Evolutionary conservation across 1,140 invertebrate species (phyloP), one percentile per base, ranked within the genome.

Genomic region (Papilio polyxenes): DNA sequence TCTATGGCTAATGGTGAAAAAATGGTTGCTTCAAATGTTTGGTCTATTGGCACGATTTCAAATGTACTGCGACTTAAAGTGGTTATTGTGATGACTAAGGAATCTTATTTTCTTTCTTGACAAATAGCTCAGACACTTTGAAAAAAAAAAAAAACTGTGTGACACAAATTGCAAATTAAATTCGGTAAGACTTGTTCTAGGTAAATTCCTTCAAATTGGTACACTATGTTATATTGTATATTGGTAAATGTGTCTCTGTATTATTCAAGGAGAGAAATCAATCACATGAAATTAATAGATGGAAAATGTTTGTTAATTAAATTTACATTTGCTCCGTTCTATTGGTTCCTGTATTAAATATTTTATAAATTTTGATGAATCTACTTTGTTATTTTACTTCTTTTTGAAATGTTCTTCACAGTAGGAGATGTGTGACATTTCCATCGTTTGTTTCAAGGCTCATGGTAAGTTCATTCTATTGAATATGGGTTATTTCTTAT

Each of bases 401-500:
- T 11, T 77, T 15, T 79, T 53, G 51, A 79, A 79, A 37, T 59
- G 53, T 79, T 79, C 53, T 79, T 62, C 76, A 62, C 76, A 62
- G 53, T 79, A 79, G 15, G 53, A 79, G 17, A 79, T 79, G 9
- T 78, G 31, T 62, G 23, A 31, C 31, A 37, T 59, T 53, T 6
- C 37, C 23, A n/a, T 79, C 37, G 15, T 13, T 62, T 59, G 53
- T 31, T 79, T 79, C 31, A 62, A 56, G 23, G 51, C 51, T 62
- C 10, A 84, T 84, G 89, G 89, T 90, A 89, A 90, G 89, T 90
- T 87, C 74, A 49, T 75, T 86, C 83, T 75, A 83, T 87, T 81
- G 85, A 86, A 87, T 77, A 80, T 82, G 83, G 85, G 81, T 82
- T 87, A 86, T 72, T 85, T 85, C 84, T 89, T 85, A 83, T 85